A percentile compares a stretch with the other conserved stretches of the same genome.
Conservation (phyloP, 2,797 vertebrate genomes). For the Pseudochirops cupreus region DNA sequence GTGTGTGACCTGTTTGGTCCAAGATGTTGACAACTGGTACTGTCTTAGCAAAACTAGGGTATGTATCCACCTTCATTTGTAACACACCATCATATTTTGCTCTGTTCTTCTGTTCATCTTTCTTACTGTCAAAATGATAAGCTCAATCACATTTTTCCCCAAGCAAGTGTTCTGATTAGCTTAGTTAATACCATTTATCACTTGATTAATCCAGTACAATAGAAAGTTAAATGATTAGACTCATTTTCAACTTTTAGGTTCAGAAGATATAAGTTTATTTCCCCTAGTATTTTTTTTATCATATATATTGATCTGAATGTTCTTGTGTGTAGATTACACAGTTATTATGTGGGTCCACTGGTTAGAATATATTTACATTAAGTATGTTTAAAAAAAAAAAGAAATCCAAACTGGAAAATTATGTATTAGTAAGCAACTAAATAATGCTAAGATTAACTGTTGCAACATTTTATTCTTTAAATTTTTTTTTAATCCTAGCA, state of each 20-base stretch:
- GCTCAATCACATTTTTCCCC: not conserved
- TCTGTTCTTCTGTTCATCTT: not conserved
- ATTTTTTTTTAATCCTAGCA: not conserved
- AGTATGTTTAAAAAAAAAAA: not conserved
- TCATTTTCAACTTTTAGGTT: not conserved
- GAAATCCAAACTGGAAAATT: not conserved
- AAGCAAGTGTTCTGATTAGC: slow-evolving; percentile 10
- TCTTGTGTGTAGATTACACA: not conserved
- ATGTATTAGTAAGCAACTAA: not conserved
- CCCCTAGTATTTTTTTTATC: not conserved
- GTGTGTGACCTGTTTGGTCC: not conserved
- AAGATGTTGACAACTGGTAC: not conserved
- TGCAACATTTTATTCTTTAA: not conserved
- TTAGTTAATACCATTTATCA: not conserved
- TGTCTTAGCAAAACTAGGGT: not conserved
- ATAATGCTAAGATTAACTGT: not conserved
- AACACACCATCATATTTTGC: not conserved
- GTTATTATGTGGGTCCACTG: not conserved
- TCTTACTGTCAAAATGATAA: not conserved
- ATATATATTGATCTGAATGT: not conserved
- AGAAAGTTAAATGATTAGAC: not conserved
- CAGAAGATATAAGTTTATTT: not conserved
- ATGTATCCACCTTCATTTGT: not conserved
- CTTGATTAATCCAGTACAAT: not conserved
- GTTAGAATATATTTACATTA: not conserved